These are phyloP conservation scores for Podarcis raffonei DNA, from an alignment of 2,113 vertebrate species.

Conservation along the genomic window DNA sequence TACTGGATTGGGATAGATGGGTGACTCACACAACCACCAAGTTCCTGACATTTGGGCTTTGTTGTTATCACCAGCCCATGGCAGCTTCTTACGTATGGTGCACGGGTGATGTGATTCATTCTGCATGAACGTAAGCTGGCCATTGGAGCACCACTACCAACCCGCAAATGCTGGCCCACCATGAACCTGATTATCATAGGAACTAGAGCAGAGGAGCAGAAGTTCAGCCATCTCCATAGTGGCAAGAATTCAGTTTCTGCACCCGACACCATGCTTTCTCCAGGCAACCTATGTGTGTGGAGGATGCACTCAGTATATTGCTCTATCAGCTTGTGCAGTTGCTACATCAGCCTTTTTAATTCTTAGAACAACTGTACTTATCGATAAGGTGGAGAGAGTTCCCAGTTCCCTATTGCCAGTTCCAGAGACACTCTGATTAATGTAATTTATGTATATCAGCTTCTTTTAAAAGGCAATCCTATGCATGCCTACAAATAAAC, in stretches of 20 bases:
- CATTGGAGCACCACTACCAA: not conserved
- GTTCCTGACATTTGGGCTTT: not conserved
- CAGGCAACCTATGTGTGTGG: not conserved
- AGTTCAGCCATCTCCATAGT: not conserved
- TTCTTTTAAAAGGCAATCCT: not conserved
- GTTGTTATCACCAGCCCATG: not conserved
- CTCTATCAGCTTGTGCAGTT: not conserved
- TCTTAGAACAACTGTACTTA: not conserved
- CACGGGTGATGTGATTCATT: not conserved
- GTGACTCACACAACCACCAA: not conserved
- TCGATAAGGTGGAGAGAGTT: not conserved
- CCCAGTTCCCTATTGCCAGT: not conserved
- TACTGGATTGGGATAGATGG: not conserved
- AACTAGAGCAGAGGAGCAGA: not conserved
- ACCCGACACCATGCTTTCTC: not conserved
- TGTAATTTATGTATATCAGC: not conserved
- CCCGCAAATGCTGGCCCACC: not conserved
- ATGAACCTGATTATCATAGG: not conserved
- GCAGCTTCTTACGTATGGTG: not conserved
- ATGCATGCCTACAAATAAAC: too few relatives aligned
- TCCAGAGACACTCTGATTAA: not conserved
- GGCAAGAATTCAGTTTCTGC: not conserved
- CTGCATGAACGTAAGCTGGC: not conserved
- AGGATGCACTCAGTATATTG: not conserved
- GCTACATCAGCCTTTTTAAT: not conserved